Percentiles rank a stretch among this genome's conserved stretches.
These are phyloP conservation scores for Neomonachus schauinslandi DNA, from an alignment of 2,113 vertebrate genomes.

Conservation along the genomic window DNA sequence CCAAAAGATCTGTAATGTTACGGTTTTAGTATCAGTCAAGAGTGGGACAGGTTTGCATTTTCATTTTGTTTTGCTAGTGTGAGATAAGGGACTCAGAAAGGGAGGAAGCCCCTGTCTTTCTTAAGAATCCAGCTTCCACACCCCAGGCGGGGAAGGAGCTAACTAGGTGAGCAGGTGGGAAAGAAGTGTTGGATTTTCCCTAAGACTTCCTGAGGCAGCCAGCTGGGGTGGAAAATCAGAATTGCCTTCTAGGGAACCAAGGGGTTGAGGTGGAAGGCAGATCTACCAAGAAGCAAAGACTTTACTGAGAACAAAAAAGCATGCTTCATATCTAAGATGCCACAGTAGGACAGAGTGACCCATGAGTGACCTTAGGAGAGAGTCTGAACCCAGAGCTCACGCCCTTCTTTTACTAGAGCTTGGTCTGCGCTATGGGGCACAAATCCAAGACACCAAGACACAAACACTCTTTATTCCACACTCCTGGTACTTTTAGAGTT, in stretches of 20 bases:
- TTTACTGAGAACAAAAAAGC: neutral
- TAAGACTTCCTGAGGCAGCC: neutral
- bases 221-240: neutral
- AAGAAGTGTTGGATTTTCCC: neutral
- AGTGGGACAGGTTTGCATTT: neutral
- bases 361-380: neutral
- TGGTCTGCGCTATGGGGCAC: neutral
- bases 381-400: neutral
- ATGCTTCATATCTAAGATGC: neutral
- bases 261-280: neutral
- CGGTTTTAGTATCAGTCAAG: neutral
- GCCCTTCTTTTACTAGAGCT: neutral
- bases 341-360: neutral
- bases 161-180: neutral
- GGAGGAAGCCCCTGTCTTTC: neutral
- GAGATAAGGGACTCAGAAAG: neutral
- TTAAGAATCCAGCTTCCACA: neutral
- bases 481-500: neutral
- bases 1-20: neutral
- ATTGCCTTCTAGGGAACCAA: neutral
- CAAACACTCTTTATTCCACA: neutral
- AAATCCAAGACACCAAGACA: neutral
- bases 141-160: neutral
- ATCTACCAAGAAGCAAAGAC: neutral
- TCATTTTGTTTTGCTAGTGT: neutral